These are phyloP conservation scores for Netelia fuscicornis DNA, from an alignment of 2,888 invertebrate species.

Conservation along the genomic window DNA sequence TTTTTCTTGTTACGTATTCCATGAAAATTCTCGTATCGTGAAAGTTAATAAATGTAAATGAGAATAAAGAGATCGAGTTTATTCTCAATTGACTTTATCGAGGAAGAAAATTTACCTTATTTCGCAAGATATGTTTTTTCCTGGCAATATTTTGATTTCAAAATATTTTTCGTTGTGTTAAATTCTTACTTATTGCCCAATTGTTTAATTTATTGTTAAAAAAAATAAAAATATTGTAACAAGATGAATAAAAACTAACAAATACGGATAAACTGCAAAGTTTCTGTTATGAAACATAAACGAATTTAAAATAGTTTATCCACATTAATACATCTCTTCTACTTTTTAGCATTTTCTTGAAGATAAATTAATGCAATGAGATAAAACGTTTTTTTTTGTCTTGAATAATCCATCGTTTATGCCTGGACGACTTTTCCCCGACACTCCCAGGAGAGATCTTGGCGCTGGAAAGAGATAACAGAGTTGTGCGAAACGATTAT, in stretches of 20 bases:
- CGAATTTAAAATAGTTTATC: background rate
- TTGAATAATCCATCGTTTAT: conserved; percentile 1
- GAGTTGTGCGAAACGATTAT: conserved; percentile 49
- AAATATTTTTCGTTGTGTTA: no score
- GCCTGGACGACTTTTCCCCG: background rate
- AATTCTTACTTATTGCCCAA: no score
- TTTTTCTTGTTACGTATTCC: background rate
- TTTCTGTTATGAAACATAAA: background rate
- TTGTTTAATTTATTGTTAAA: no score
- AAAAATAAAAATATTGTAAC: no score
- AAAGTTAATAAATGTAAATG: background rate
- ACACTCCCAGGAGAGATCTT: background rate
- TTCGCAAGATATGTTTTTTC: background rate
- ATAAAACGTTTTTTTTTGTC: background rate
- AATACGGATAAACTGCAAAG: background rate
- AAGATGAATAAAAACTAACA: background rate
- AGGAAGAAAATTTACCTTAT: background rate
- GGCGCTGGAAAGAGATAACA: conserved; percentile 22
- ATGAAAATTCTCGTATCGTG: background rate
- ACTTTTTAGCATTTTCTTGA: background rate
- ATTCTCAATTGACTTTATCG: background rate
- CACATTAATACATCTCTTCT: background rate
- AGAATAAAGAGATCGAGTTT: background rate
- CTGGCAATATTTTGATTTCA: no score
- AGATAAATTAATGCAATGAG: background rate